A percentile compares a stretch with the other conserved stretches of the same genome.
Conservation (phyloP, 2,113 vertebrate species). For the Pelusios castaneus region DNA sequence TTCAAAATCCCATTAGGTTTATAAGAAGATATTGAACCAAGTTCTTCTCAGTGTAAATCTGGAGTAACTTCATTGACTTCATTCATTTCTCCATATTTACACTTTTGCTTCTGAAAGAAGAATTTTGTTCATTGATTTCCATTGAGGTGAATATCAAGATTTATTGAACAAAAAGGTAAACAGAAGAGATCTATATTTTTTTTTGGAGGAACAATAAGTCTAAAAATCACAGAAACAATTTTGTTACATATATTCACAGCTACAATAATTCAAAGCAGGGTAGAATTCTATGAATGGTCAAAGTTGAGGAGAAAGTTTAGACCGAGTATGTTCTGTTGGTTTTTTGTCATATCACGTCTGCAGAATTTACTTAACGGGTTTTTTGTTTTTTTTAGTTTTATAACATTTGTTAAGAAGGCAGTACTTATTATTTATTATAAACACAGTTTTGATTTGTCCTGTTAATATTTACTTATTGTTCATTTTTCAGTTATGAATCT, state of each 20-base stretch:
- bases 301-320: background rate
- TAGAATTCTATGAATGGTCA: background rate
- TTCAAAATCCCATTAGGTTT: background rate
- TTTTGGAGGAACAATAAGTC: background rate
- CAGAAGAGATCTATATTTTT: background rate
- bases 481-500: background rate
- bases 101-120: background rate
- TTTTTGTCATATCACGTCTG: background rate
- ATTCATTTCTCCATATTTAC: background rate
- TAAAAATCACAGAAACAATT: background rate
- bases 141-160: background rate
- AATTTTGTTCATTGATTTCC: background rate
- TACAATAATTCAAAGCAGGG: background rate
- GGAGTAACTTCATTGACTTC: background rate
- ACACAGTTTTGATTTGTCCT: background rate
- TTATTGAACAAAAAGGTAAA: background rate
- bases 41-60: background rate
- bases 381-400: background rate
- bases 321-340: background rate
- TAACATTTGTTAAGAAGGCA: background rate
- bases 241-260: background rate
- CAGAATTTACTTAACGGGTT: background rate
- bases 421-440: background rate
- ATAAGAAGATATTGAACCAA: background rate
- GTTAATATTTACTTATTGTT: conserved; percentile 10